Evolutionary conservation across 2,888 invertebrate species (phyloP).

Genomic region (Himalopsyche japonica): DNA sequence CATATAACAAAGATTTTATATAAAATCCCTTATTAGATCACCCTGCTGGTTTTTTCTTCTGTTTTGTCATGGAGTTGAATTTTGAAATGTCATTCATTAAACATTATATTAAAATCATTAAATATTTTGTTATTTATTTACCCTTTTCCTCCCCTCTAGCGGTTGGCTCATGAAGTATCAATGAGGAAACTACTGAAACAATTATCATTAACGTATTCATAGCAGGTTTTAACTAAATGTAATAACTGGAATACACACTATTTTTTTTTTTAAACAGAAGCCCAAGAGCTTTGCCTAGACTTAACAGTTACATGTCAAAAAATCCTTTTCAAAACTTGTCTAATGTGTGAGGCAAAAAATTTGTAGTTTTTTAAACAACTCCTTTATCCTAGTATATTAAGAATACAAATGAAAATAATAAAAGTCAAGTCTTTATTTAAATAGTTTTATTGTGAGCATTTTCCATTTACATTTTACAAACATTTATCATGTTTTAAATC

Average conservation of each 20-base stretch:
- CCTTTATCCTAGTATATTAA: too few species aligned
- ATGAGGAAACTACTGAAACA: too few species aligned
- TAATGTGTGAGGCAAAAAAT: too few species aligned
- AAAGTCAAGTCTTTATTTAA: background rate
- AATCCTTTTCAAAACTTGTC: too few species aligned
- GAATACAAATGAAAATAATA: background rate
- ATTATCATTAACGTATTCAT: too few species aligned
- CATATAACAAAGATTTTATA: background rate
- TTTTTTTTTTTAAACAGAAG: too few species aligned
- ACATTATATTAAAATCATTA: background rate
- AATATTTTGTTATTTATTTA: background rate
- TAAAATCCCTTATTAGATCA: background rate
- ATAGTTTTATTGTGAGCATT: background rate
- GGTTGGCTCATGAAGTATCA: too few species aligned
- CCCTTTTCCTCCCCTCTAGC: background rate
- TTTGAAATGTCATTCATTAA: background rate
- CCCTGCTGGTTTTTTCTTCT: background rate
- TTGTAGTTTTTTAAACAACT: too few species aligned
- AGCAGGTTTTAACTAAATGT: too few species aligned
- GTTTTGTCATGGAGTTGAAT: background rate
- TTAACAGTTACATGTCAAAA: too few species aligned
- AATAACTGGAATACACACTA: too few species aligned
- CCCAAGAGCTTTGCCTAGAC: too few species aligned
- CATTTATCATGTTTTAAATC: background rate
- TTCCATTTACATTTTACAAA: slow-evolving; percentile 1